phyloP scores from a whole-genome alignment of 2,113 vertebrate species.

The Prinia subflava region DNA sequence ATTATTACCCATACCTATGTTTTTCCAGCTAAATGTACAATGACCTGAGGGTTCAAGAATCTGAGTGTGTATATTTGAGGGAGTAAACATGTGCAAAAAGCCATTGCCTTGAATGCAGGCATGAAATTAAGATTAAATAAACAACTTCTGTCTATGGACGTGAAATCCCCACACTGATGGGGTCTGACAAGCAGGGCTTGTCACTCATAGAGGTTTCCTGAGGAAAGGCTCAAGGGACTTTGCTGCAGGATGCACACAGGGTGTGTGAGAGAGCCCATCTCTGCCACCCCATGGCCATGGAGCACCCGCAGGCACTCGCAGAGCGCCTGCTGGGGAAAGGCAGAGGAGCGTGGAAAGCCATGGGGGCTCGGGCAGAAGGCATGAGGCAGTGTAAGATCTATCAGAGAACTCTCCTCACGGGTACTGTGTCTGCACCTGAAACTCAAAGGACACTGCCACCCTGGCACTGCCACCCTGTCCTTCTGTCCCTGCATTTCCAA shows the following conservation, averaged over 20 bases:
- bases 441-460: background rate
- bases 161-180: background rate
- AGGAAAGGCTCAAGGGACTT: background rate
- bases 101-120: background rate
- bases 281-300: fast-evolving
- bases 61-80: background rate
- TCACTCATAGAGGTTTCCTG: background rate
- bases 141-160: background rate
- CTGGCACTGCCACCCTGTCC: background rate
- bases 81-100: background rate
- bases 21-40: background rate
- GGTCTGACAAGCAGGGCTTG: background rate
- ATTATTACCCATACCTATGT: background rate
- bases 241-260: background rate
- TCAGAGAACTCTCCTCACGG: background rate
- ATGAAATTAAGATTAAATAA: background rate
- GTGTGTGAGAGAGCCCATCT: fast-evolving
- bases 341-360: background rate
- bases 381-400: background rate
- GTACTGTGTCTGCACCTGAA: background rate
- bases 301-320: background rate
- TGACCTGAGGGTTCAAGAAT: background rate
- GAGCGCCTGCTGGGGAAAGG: background rate
- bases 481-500: background rate
- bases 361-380: fast-evolving